phyloP scores from a whole-genome alignment of 2,888 invertebrate species.

The Germaria angustata region DNA sequence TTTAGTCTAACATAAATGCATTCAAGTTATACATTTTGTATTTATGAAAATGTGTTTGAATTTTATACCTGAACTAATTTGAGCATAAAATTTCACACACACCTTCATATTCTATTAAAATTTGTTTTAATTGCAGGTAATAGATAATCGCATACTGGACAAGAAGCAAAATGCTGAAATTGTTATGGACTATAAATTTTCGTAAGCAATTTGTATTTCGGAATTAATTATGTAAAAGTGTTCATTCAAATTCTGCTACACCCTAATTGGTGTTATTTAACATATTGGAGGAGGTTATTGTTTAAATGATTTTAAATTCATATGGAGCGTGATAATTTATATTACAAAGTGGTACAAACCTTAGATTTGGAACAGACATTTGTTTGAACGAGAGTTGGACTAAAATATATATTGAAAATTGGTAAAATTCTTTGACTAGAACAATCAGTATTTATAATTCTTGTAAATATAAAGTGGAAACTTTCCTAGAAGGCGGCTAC shows the following conservation, averaged over 20 bases:
- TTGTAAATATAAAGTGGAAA: no score
- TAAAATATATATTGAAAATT: no score
- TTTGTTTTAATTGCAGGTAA: not conserved
- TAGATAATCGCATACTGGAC: slow-evolving; percentile 11
- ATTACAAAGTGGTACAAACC: no score
- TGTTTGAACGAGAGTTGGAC: no score
- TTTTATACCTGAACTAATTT: slow-evolving; percentile 1
- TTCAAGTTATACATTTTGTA: not conserved
- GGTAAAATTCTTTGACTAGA: no score
- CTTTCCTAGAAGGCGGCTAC: no score
- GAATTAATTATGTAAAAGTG: slow-evolving; percentile 17
- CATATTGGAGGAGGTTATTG: not conserved
- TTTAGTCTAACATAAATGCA: not conserved
- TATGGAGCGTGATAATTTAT: no score
- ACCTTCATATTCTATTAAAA: slow-evolving; percentile 6
- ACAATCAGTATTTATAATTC: no score
- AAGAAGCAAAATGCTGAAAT: not conserved
- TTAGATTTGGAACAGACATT: no score
- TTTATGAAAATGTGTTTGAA: slow-evolving; percentile 11
- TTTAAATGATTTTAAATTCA: not conserved
- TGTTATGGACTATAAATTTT: slow-evolving; percentile 30
- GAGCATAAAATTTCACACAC: not conserved
- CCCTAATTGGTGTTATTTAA: not conserved
- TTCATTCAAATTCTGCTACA: not conserved
- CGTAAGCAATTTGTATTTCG: slow-evolving; percentile 43